phyloP scores from a whole-genome alignment of 2,888 invertebrate species.

The Oscheius myriophilus region DNA sequence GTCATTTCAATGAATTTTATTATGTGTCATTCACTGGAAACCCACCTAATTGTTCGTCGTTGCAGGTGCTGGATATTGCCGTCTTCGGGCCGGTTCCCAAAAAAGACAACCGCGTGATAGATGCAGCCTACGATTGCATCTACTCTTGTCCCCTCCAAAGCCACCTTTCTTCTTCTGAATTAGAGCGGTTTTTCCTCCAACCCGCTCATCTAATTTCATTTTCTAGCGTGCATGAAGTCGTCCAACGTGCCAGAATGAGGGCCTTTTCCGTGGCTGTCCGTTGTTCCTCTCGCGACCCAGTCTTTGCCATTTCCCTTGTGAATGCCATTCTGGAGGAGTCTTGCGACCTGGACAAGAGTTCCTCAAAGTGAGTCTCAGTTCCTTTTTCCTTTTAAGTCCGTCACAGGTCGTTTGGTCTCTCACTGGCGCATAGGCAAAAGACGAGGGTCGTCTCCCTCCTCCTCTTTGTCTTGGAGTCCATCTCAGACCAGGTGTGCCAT shows the following conservation, averaged over 20 bases:
- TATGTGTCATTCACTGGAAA: no score
- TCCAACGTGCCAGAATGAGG: conserved; percentile 41
- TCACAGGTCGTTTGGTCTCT: conserved; percentile 60
- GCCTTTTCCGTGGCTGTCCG: conserved; percentile 33
- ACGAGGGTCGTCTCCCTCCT: conserved; percentile 55
- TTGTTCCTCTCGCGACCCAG: conserved; percentile 4
- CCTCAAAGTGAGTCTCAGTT: conserved; percentile 36
- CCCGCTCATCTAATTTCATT: background rate
- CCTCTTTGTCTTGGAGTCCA: conserved; percentile 25
- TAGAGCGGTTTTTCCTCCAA: conserved; percentile 1
- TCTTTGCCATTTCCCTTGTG: conserved; percentile 25
- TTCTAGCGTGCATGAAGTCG: conserved; percentile 40
- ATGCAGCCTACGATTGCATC: conserved; percentile 18
- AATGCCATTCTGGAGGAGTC: conserved; percentile 36
- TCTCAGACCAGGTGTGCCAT: conserved; percentile 31
- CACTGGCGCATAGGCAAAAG: conserved; percentile 61
- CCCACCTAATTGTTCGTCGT: no score
- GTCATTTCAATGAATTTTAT: no score
- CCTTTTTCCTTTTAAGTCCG: no score
- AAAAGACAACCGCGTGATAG: conserved; percentile 43
- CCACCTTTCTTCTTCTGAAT: background rate
- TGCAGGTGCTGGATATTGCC: conserved; percentile 42
- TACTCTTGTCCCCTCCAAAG: background rate
- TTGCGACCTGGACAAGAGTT: conserved; percentile 39
- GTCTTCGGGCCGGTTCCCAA: conserved; percentile 57